These are phyloP conservation scores for Luscinia megarhynchos DNA, from an alignment of 2,797 vertebrate species.

Conservation along the genomic window DNA sequence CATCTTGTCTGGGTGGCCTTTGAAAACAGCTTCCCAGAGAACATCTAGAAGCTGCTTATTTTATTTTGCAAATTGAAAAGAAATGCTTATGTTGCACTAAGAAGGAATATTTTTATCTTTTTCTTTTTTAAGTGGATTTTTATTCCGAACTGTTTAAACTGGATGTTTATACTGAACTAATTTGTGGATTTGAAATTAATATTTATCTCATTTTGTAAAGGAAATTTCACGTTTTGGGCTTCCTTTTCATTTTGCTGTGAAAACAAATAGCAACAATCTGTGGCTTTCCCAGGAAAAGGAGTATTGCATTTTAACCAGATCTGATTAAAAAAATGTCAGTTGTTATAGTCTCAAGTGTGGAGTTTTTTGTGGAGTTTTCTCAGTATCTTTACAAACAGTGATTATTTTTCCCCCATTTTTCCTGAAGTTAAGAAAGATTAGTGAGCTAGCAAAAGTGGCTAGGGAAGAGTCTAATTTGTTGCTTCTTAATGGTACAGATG, in stretches of 20 bases:
- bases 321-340: not conserved
- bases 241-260: not conserved
- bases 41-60: not conserved
- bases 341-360: not conserved
- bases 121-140: not conserved
- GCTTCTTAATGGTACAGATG: constrained; percentile 36
- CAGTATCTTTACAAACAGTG: not conserved
- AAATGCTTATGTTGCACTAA: not conserved
- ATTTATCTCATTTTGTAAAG: not conserved
- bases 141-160: not conserved
- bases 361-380: not conserved
- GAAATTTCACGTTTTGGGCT: not conserved
- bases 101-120: not conserved
- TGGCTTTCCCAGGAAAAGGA: not conserved
- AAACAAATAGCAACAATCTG: not conserved
- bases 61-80: not conserved
- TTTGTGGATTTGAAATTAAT: constrained; percentile 12
- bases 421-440: constrained; percentile 21
- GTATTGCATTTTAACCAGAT: not conserved
- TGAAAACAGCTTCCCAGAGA: not conserved
- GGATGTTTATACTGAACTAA: not conserved
- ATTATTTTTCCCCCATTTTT: not conserved
- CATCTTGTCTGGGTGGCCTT: not conserved
- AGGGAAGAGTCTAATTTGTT: constrained; percentile 28
- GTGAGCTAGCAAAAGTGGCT: not conserved